A percentile compares a stretch with the other conserved stretches of the same genome.
Conservation (phyloP, 1,140 invertebrate species). For the Zaprionus taronus region DNA sequence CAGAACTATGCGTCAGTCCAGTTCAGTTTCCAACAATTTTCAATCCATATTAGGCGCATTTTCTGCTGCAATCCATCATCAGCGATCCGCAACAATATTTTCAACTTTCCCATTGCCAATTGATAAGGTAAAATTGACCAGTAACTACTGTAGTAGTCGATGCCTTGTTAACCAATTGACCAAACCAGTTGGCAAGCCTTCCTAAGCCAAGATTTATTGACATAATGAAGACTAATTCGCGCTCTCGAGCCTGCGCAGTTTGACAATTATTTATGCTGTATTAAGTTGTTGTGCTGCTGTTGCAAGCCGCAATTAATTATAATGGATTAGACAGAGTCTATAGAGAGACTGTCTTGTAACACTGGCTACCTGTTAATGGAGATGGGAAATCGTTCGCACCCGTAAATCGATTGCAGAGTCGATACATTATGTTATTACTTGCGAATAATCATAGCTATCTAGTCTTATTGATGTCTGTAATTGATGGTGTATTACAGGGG, state of each 20-base stretch:
- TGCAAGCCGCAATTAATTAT: constrained; percentile 73
- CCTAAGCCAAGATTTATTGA: constrained; percentile 75
- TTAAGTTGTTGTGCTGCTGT: constrained; percentile 62
- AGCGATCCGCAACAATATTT: constrained; percentile 25
- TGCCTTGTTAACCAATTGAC: constrained; percentile 7
- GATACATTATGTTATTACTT: background rate
- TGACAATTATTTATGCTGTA: constrained; percentile 78
- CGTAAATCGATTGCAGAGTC: background rate
- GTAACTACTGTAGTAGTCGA: background rate
- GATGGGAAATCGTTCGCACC: constrained; percentile 11
- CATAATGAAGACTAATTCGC: constrained; percentile 82
- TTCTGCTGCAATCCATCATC: constrained; percentile 48
- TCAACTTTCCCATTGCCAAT: constrained; percentile 48
- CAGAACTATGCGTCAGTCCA: background rate
- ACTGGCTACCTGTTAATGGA: constrained; percentile 3
- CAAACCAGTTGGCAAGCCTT: constrained; percentile 21
- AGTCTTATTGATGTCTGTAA: background rate
- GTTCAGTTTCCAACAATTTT: background rate
- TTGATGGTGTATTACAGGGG: background rate
- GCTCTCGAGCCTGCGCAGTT: constrained; percentile 59
- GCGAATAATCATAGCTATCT: background rate
- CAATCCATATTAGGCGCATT: constrained; percentile 12
- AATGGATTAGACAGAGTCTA: constrained; percentile 54
- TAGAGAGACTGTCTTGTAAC: too few species aligned
- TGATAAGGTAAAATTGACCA: constrained; percentile 41